Evolutionary conservation across 2,888 invertebrate genomes (phyloP).

Genomic region (Pristionchus exspectatus): DNA sequence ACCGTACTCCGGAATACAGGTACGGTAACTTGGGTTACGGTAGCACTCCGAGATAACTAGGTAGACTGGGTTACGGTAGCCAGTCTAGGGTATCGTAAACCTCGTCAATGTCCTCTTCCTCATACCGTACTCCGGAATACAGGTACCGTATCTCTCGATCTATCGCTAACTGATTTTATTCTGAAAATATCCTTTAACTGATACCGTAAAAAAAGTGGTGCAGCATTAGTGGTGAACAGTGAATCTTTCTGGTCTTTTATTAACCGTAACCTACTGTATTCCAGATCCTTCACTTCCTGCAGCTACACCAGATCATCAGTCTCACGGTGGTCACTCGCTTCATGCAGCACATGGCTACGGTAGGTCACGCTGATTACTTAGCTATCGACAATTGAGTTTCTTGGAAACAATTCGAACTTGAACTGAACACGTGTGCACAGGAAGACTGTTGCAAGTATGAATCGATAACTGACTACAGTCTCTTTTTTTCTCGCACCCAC

Average conservation of each 20-base stretch:
- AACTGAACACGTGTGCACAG: too few species aligned
- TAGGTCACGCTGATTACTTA: not conserved
- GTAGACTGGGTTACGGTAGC: not conserved
- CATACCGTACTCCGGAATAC: constrained; percentile 75
- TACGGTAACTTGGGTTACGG: constrained; percentile 51
- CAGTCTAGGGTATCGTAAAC: constrained; percentile 71
- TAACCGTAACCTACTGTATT: not conserved
- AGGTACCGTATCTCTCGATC: constrained; percentile 55
- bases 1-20: constrained; percentile 75
- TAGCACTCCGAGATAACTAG: not conserved
- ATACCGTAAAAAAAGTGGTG: too few species aligned
- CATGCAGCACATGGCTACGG: constrained; percentile 26
- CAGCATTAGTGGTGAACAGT: too few species aligned
- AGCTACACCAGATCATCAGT: not conserved
- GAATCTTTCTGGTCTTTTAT: too few species aligned
- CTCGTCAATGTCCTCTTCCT: constrained; percentile 78
- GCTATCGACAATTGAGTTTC: not conserved
- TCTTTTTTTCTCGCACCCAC: too few species aligned
- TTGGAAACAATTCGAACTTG: too few species aligned
- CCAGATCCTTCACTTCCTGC: constrained; percentile 51
- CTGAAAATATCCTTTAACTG: too few species aligned
- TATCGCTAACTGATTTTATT: not conserved
- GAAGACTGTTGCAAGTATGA: too few species aligned
- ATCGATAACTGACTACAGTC: too few species aligned
- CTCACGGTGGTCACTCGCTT: constrained; percentile 4